Evolutionary conservation across 1,140 invertebrate species (phyloP).

Genomic region (Bombyx mori): ASM3026992v2 NC_085114.1:15290501-15291000

Average conservation of each 20-base stretch:
- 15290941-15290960: conserved; percentile 65
- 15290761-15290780: conserved; percentile 32
- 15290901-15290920: conserved; percentile 39
- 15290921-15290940: conserved; percentile 37
- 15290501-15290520: too few species aligned
- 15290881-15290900: conserved; percentile 27
- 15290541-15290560: too few species aligned
- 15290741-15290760: background rate
- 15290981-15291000: conserved; percentile 68
- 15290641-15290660: background rate
- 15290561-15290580: too few species aligned
- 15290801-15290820: conserved; percentile 25
- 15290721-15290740: conserved; percentile 8
- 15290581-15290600: too few species aligned
- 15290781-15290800: conserved; percentile 36
- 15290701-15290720: background rate
- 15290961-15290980: conserved; percentile 62
- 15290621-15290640: too few species aligned
- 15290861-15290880: conserved; percentile 27
- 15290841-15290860: conserved; percentile 21
- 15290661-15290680: background rate
- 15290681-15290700: background rate
- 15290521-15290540: too few species aligned
- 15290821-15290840: conserved; percentile 21
- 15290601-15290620: too few species aligned